Evolutionary conservation across 2,797 vertebrate genomes (phyloP).

Genomic region (Thamnophis elegans): DNA sequence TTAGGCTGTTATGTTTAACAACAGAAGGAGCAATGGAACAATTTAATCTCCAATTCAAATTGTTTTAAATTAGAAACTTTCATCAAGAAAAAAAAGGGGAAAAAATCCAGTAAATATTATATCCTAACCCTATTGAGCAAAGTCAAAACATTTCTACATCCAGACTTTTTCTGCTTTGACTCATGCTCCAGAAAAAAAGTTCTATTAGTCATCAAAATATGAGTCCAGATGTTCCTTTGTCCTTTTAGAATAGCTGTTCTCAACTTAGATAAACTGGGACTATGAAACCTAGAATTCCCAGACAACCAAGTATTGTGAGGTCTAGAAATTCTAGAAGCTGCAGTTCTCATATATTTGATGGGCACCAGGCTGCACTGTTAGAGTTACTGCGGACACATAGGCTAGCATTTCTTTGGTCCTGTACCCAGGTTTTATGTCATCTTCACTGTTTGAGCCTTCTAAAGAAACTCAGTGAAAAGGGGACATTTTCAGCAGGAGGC

Average conservation of each 20-base stretch:
- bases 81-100: neutral
- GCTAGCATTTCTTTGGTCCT: neutral
- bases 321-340: neutral
- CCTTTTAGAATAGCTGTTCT: neutral
- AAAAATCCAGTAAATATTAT: neutral
- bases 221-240: neutral
- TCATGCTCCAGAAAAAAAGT: neutral
- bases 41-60: neutral
- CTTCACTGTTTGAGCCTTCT: neutral
- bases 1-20: slow-evolving; percentile 39
- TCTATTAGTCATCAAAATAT: neutral
- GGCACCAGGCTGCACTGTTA: neutral
- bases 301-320: neutral
- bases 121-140: neutral
- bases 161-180: slow-evolving; percentile 5
- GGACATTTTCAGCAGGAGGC: neutral
- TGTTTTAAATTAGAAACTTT: slow-evolving; percentile 9
- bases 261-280: neutral
- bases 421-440: neutral
- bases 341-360: neutral
- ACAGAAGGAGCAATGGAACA: neutral
- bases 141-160: neutral
- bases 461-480: neutral
- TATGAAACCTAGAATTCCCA: neutral
- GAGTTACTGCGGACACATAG: neutral